A percentile compares a stretch with the other conserved stretches of the same genome.
Evolutionary conservation across 2,113 vertebrate species (phyloP).

Genomic region (Gymnorhina tibicen): DNA sequence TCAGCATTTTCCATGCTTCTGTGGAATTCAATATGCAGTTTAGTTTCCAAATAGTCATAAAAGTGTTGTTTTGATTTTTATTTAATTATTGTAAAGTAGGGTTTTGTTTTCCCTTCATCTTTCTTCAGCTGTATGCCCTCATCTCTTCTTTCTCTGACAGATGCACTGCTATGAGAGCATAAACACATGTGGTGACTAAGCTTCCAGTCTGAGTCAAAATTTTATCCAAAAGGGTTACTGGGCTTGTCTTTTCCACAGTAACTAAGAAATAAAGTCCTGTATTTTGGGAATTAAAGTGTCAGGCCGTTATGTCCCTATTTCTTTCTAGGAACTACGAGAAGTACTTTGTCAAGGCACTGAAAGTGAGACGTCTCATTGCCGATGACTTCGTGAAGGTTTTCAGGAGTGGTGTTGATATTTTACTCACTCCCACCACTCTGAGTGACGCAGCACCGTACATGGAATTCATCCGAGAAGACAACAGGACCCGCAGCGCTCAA

Average conservation of each 20-base stretch:
- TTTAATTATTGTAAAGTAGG: neutral
- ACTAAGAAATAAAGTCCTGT: neutral
- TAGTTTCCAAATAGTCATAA: neutral
- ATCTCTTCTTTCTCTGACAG: neutral
- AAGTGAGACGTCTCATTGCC: slow-evolving; percentile 88
- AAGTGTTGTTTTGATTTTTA: neutral
- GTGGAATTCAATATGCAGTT: neutral
- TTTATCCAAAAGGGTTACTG: neutral
- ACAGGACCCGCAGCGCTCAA: slow-evolving; percentile 88
- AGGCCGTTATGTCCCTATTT: neutral
- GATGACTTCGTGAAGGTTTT: slow-evolving; percentile 86
- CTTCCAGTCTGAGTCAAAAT: neutral
- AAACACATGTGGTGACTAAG: neutral
- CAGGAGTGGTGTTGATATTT: slow-evolving; percentile 81
- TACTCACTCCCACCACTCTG: slow-evolving; percentile 92
- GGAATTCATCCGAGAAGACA: slow-evolving; percentile 91
- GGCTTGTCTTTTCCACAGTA: neutral
- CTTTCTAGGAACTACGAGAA: slow-evolving; percentile 85
- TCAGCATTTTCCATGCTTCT: neutral
- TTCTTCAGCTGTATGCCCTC: neutral
- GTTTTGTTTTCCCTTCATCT: neutral
- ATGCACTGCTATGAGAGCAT: neutral
- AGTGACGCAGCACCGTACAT: slow-evolving; percentile 73
- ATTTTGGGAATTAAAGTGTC: neutral
- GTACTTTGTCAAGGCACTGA: slow-evolving; percentile 93